A percentile compares a stretch with the other conserved stretches of the same genome.
phyloP scores from a whole-genome alignment of 2,113 vertebrate genomes.

The Mesembrinibis cayennensis region DNA sequence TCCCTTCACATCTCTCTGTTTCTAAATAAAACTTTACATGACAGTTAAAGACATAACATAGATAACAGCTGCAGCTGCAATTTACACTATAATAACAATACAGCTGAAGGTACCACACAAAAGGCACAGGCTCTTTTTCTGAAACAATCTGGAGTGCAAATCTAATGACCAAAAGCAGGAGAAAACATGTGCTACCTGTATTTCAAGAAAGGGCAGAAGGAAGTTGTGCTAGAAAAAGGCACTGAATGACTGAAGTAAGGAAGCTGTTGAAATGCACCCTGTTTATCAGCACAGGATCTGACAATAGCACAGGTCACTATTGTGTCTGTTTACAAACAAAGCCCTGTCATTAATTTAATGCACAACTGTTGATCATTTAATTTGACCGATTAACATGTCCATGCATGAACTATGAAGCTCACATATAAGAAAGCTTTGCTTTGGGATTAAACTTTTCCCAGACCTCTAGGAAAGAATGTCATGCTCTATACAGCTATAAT shows the following conservation, averaged over 20 bases:
- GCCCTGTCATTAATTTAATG: neutral
- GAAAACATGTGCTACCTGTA: neutral
- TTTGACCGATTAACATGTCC: neutral
- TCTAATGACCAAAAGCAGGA: neutral
- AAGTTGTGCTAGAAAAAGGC: neutral
- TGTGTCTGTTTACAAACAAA: neutral
- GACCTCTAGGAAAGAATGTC: neutral
- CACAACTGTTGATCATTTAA: neutral
- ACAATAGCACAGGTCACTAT: neutral
- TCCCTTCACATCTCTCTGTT: neutral
- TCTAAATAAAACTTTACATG: constrained; percentile 13
- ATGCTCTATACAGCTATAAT: neutral
- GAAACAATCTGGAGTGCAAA: neutral
- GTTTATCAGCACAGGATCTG: neutral
- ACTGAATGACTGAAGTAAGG: neutral
- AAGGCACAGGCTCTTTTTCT: neutral
- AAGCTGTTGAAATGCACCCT: neutral
- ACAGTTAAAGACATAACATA: neutral
- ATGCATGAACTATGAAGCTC: neutral
- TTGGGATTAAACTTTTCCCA: neutral
- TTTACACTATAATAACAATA: neutral
- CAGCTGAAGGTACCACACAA: neutral
- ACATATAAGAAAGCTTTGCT: neutral
- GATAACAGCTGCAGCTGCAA: neutral
- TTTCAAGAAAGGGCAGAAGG: neutral